Base-by-base conservation (phyloP, 2,797 vertebrate species). In the Graptemys geographica region DNA sequence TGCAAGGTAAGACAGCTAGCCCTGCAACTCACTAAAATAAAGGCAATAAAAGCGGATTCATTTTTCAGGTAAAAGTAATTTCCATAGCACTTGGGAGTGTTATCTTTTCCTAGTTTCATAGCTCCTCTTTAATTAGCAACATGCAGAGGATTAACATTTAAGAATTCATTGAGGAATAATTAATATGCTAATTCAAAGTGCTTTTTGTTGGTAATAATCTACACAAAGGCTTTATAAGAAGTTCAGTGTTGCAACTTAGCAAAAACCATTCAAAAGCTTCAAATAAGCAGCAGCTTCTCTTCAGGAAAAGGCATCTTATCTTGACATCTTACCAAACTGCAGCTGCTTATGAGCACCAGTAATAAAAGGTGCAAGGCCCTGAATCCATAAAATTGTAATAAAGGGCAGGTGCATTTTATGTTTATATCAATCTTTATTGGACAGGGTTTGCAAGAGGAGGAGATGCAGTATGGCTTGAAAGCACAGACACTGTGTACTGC, bases 161-260 rank as follows among this genome's bases (percentile, higher is more conserved):
- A 21, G 23, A 93, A 93, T 88, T 90, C 90, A 55, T 82, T 84
- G 80, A 95, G 88, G 86, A 92, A 92, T 90, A 95, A 95, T 94
- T 92, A 96, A 95, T 89, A 95, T 90, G 93, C 19, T 95, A 94
- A 96, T 94, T 79, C 44, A 51, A 52, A 33, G 78, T 51, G 78
- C 33, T 49, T 79, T 6, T 90, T 95, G 55, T 90, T 87, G 47
- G 59, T 92, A 95, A 95, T 96, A 90, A 94, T 87, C 81, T 90
- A 47, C 65, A 82, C 78, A 81, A 95, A 93, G 94, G 33, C 72
- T 88, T 94, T 91, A 74, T 86, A 84, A 87, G 13, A 84, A 83
- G 18, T 90, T 94, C 85, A 37, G 41, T 92, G 33, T 53, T 86
- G 94, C 93, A 94, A 56, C 4, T 1, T 0, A 21, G 52, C 21